These are phyloP conservation scores for Mesoclemmys tuberculata DNA, from an alignment of 2,113 vertebrate species.

Conservation along the genomic window DNA sequence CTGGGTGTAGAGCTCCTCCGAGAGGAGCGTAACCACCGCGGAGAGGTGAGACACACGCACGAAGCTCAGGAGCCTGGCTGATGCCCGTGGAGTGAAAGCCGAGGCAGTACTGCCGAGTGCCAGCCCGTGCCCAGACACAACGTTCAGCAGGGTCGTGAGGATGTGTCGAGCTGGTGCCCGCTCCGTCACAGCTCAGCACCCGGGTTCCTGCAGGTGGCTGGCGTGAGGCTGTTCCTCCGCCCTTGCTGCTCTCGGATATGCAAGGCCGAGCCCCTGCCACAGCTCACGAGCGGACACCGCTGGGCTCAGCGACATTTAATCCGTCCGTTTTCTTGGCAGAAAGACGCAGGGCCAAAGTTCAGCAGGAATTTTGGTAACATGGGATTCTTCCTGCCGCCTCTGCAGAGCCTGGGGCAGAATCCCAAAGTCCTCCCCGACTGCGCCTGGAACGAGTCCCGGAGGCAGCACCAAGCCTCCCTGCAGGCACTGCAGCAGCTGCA, in stretches of 20 bases:
- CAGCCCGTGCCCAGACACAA: background rate
- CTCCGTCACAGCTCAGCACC: background rate
- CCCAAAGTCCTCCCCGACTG: constrained; percentile 68
- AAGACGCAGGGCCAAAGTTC: constrained; percentile 77
- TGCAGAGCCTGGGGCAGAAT: constrained; percentile 66
- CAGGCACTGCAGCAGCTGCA: constrained; percentile 75
- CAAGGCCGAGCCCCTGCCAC: background rate
- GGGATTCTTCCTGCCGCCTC: constrained; percentile 84
- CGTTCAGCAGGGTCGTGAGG: background rate
- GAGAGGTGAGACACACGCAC: background rate
- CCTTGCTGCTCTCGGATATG: background rate
- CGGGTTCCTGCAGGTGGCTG: background rate
- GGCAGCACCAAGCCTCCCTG: constrained; percentile 72
- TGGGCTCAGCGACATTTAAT: background rate
- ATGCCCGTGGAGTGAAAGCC: background rate
- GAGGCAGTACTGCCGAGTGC: background rate
- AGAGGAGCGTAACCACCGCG: constrained; percentile 20
- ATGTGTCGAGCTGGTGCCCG: background rate
- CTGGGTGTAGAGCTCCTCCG: constrained; percentile 78
- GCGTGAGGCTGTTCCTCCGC: background rate
- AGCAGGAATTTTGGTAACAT: constrained; percentile 84
- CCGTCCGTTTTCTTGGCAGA: constrained; percentile 35
- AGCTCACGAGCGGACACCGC: too few species aligned
- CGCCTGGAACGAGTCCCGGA: constrained; percentile 47
- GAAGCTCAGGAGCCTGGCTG: background rate